Base-by-base conservation (phyloP, 2,888 invertebrate species). In the Mesorhabditis spiculigera region DNA sequence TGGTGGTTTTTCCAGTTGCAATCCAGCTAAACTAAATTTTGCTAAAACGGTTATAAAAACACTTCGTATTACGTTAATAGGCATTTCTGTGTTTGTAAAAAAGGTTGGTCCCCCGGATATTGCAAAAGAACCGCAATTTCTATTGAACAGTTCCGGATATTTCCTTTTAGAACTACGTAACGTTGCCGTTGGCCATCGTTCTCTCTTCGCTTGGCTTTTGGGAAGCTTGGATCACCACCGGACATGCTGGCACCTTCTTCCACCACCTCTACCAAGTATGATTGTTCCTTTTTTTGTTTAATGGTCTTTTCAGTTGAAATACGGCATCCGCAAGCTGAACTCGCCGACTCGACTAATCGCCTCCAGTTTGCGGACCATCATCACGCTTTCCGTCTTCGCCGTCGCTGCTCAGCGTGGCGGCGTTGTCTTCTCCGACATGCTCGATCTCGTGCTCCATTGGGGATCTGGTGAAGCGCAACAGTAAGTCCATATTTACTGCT, bases 191-290 rank as follows among this genome's bases (percentile, higher is more conserved):
- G 42, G 81, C 78, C 10, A 65, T 83, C 45, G 43, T 80, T 28
- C 73, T 80, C 63, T 75, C 77, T 5, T 77, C 81, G 0, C 66
- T 83, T 66, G 83, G 83, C 43, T 81, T 79, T 67, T 83, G 83
- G 83, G 83, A 83, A 65, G 78, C 78, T 6, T 83, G 83, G 83
- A 75, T 83, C 43, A 76, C 76, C 66, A 73, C 76, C 5, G 73
- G 74, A 10, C 81, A 81, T 66, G 75, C 79, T 43, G 75, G 73
- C 62, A 82, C 82, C 5, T 50, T 70, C 41, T 82, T 81, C 69
- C 76, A 82, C 63, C 71, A 77, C 65, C 70, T 81, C 5, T 81
- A 80, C 66, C 69, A 80, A 71, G 74, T 82, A 8, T 4, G n/a
- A 50, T n/a, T 50, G 10, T 16, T 68, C 16, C 4, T n/a, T n/a